A percentile compares a stretch with the other conserved stretches of the same genome.
phyloP scores from a whole-genome alignment of 1,140 invertebrate genomes.

The Zaprionus ghesquierei region DNA sequence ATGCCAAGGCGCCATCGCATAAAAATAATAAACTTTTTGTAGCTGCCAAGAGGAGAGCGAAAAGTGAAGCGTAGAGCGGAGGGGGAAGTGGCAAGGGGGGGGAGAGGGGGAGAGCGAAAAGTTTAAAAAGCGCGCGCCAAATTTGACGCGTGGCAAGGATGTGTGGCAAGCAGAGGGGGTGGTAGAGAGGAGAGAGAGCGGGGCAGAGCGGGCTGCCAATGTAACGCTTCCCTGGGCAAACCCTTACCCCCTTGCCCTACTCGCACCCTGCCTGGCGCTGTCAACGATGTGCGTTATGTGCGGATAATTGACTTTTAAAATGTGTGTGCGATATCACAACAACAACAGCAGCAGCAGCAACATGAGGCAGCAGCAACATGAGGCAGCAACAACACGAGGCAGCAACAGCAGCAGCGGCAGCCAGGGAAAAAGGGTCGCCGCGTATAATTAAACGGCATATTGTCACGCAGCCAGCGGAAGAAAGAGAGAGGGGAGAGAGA shows the following conservation, averaged over 20 bases:
- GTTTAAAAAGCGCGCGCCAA: slow-evolving; percentile 58
- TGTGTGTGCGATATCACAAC: slow-evolving; percentile 75
- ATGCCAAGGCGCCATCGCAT: slow-evolving; percentile 53
- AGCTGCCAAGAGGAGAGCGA: slow-evolving; percentile 29
- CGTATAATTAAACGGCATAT: slow-evolving; percentile 80
- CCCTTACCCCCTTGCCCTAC: neutral
- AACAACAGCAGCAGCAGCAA: slow-evolving; percentile 47
- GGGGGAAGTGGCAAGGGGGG: neutral
- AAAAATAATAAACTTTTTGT: slow-evolving; percentile 74
- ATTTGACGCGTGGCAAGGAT: slow-evolving; percentile 69
- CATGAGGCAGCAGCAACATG: slow-evolving; percentile 16
- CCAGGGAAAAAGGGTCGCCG: slow-evolving; percentile 48
- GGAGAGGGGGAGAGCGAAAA: neutral
- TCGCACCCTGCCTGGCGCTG: slow-evolving; percentile 22
- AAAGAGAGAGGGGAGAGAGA: neutral
- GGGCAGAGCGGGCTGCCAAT: slow-evolving; percentile 6
- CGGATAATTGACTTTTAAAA: slow-evolving; percentile 81
- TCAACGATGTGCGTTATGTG: slow-evolving; percentile 78
- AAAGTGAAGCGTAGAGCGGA: neutral
- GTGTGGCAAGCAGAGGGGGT: neutral
- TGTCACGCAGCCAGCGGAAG: slow-evolving; percentile 63
- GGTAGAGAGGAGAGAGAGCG: neutral
- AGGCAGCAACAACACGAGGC: slow-evolving; percentile 5
- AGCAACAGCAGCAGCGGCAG: slow-evolving; percentile 2
- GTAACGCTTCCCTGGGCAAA: neutral